Evolutionary conservation across 35 echinoderm and acorn worm species (phyloP), one percentile per base, ranked within the genome.

Genomic region (Amphiura filiformis): DNA sequence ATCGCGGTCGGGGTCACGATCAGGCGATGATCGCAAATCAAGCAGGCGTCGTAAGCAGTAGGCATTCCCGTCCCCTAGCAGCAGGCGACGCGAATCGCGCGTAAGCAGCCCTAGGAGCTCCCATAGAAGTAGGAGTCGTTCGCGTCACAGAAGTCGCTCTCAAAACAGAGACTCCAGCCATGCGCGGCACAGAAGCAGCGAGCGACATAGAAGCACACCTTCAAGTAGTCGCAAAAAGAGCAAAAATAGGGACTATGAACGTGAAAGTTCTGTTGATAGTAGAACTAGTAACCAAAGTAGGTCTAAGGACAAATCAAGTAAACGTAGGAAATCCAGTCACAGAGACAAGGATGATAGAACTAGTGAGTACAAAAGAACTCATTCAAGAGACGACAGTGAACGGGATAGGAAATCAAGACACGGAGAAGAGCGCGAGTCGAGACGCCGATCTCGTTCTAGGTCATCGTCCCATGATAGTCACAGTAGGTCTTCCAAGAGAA

Each of bases 401-500:
- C 15, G 61, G 28, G 61, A 70, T 1, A 70, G 61, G 11, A 70
- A 70, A 23, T 70, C 61, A 18, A 70, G 61, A 70, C 61, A 70
- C 26, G 7, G 61, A 70, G 61, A 70, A 5, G 61, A 70, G 4
- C 61, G 61, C 7, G 61, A 70, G 2, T 70, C 61, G 1, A 30
- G 26, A 70, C 61, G 61, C 4, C 15, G 78, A 49, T 77, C 65
- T 39, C n/a, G 75, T 13, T 78, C 76, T 80, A n/a, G n/a, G n/a
- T n/a, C n/a, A n/a, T 79, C 76, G 30, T 80, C 38, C 76, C 44
- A 78, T 33, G 47, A 80, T 17, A 35, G 39, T 30, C 78, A 56
- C 44, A n/a, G n/a, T n/a, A 80, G 39, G 33, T 80, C 76, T 30
- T 56, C 76, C 30, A 88, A 64, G 78, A 79, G 52, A 88, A 87